Base-by-base conservation (phyloP, 2,113 vertebrate genomes). In the Heterotis niloticus region DNA sequence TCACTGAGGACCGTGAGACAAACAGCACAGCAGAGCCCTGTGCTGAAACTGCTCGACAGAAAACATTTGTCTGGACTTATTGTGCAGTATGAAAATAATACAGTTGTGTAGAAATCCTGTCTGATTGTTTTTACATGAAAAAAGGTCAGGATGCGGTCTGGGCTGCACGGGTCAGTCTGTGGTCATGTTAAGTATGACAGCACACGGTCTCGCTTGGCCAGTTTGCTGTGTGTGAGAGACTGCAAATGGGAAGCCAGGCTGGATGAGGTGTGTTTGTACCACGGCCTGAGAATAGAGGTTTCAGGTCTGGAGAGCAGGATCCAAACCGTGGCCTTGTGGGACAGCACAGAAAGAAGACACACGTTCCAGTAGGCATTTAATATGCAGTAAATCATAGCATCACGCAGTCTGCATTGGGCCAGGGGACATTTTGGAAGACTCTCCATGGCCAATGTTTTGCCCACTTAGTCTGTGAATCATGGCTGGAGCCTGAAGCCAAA, bases 171-270 rank as follows among this genome's bases (percentile, higher is more conserved):
- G 69, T 60, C 18, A 68, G 24, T 73, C 78, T 69, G 12, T 67
- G 59, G 34, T 44, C 28, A 57, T 72, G 57, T 82, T 28, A 80
- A 70, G 51, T 75, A 67, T 23, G 51, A 77, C 11, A 34, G 24
- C 52, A 56, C 14, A 52, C 5, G 59, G 23, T 60, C 65, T 64
- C 51, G 34, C 62, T 76, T 60, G 71, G 62, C 60, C n/a, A 56
- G 75, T 34, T 24, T 64, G 34, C 34, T 4, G 34, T 51, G 54
- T 23, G 59, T 54, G 23, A 72, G 52, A n/a, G 23, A 72, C 44
- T 56, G 0, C 23, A 51, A 23, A 72, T 26, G 56, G 23, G 66
- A 69, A 68, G 67, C 65, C 71, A 78, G 23, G n/a, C 67, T 34
- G 71, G 64, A 75, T 77, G 81, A 80, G 60, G 78, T 17, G 51